phyloP scores from a whole-genome alignment of 2,888 invertebrate genomes.

The Brachypterus glaber region DNA sequence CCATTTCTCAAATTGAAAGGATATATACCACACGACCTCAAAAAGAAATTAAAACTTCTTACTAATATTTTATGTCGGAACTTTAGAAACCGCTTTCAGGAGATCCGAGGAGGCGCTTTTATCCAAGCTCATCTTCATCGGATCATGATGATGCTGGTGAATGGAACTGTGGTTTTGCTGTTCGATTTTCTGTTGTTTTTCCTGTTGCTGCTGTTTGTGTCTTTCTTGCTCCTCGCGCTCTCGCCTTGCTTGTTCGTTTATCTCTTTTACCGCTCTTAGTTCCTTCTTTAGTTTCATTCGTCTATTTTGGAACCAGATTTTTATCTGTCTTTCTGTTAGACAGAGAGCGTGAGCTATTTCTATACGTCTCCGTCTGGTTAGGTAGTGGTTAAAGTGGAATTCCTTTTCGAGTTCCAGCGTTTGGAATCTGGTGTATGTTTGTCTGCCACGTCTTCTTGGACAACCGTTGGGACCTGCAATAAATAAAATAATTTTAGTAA shows the following conservation, averaged over 20 bases:
- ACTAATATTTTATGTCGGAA: constrained; percentile 57
- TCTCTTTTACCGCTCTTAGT: constrained; percentile 86
- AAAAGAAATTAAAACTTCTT: constrained; percentile 15
- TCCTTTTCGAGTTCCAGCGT: constrained; percentile 97
- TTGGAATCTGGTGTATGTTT: constrained; percentile 97
- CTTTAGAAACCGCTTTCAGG: constrained; percentile 67
- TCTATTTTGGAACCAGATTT: constrained; percentile 95
- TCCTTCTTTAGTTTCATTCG: constrained; percentile 97
- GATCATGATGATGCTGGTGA: constrained; percentile 63
- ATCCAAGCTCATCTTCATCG: constrained; percentile 64
- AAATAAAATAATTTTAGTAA: constrained; percentile 25
- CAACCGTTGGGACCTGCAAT: constrained; percentile 91
- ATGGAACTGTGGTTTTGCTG: constrained; percentile 54
- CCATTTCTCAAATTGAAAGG: too few species aligned
- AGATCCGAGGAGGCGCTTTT: constrained; percentile 61
- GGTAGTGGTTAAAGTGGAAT: constrained; percentile 96
- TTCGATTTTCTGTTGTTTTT: constrained; percentile 69
- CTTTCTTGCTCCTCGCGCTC: constrained; percentile 86
- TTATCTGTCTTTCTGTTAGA: constrained; percentile 92
- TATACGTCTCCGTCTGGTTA: constrained; percentile 91
- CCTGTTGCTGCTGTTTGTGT: constrained; percentile 83
- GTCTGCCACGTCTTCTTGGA: constrained; percentile 86
- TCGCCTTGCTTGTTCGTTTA: constrained; percentile 85
- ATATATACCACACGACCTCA: too few species aligned
- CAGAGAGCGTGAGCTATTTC: constrained; percentile 95